Percentiles rank a stretch among this genome's conserved stretches.
Conservation (phyloP, 53 echinoderm and acorn worm genomes). For the Temnopleurus reevesii region DNA sequence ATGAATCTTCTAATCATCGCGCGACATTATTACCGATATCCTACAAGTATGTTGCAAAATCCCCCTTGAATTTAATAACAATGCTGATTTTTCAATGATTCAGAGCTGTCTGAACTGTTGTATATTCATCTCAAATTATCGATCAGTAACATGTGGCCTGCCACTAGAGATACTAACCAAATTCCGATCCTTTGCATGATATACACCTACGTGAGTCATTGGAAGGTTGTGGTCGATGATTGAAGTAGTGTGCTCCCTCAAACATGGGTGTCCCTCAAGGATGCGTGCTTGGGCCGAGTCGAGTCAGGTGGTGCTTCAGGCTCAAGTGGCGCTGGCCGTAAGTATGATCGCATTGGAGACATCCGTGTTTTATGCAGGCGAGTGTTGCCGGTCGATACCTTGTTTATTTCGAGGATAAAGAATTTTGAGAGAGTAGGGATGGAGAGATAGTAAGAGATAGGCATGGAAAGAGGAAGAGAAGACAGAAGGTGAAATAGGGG, state of each 20-base stretch:
- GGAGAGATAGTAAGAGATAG: too few species aligned
- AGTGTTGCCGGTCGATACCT: slow-evolving; percentile 18
- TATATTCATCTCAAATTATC: too few species aligned
- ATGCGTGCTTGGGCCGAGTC: neutral
- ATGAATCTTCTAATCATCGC: too few species aligned
- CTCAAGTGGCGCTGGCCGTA: neutral
- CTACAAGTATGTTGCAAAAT: too few species aligned
- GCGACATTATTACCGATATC: too few species aligned
- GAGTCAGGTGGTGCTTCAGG: slow-evolving; percentile 2
- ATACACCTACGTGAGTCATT: slow-evolving; percentile 25
- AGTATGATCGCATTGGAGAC: slow-evolving; percentile 12
- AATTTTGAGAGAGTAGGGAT: too few species aligned
- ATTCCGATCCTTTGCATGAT: slow-evolving; percentile 1
- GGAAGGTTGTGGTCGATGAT: neutral
- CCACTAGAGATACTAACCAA: neutral
- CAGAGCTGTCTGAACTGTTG: too few species aligned
- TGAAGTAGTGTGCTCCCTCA: slow-evolving; percentile 5
- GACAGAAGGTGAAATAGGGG: neutral
- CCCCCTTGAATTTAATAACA: too few species aligned
- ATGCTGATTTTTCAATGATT: too few species aligned
- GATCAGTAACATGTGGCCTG: neutral
- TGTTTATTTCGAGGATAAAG: neutral
- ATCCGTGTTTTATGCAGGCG: neutral
- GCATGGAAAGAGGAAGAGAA: neutral
- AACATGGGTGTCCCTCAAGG: slow-evolving; percentile 29